Evolutionary conservation across 92 coral and sea anemone genomes (phyloP), one percentile per base, ranked within the genome.

Genomic region (Parazoanthus swiftii): DNA sequence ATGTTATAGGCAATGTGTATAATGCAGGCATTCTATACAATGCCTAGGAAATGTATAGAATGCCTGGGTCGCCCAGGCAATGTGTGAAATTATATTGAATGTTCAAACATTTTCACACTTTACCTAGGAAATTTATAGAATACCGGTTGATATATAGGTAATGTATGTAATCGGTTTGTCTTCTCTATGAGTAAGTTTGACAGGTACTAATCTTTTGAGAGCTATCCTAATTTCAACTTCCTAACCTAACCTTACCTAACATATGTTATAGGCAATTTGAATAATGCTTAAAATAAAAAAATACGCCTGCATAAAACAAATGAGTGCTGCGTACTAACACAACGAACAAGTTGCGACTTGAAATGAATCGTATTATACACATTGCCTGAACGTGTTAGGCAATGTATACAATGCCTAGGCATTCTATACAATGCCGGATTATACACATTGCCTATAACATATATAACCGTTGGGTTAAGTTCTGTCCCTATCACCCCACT

Each of bases 281-380:
- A 67, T 67, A 67, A 67, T 67, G 73, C 73, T 67, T 67, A 67
- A 67, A 67, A 67, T 67, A 67, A 67, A 67, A 67, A 67, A 67
- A 67, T 67, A 67, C 33, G 73, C 73, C 73, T 67, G 73, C 73
- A 67, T 67, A 67, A 67, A 67, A 67, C 73, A 67, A 67, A 67
- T 67, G 73, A 67, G 29, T 67, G 73, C 73, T 67, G 73, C 73
- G 73, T 67, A 67, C 73, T 67, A 67, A 67, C 73, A 67, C 73
- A 67, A 67, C 73, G 73, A 67, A 67, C 73, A 20, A 67, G 73
- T 18, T 67, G 73, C 73, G 73, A 67, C 29, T 67, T 67, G 73
- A 67, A 67, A 67, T 67, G 73, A 1, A 65, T 65, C 71, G 71
- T 65, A 65, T 65, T 65, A 65, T 65, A 65, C 71, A 65, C 71